phyloP scores from a whole-genome alignment of 1,140 invertebrate species.

The Aethina tumida region DNA sequence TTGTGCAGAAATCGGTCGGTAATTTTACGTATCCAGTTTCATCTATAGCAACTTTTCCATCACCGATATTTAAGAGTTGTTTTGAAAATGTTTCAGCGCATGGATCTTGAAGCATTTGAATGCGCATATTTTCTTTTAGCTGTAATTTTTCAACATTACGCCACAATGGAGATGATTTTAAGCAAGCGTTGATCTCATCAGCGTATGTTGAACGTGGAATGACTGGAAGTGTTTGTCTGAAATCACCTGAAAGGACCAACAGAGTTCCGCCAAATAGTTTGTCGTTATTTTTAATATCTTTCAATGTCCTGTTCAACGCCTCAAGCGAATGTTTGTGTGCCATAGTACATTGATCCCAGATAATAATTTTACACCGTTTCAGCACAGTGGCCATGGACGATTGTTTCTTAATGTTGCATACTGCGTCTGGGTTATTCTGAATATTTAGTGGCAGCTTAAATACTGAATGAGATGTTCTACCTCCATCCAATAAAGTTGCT shows the following conservation, averaged over 20 bases:
- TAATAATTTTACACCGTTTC: slow-evolving; percentile 17
- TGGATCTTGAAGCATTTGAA: slow-evolving; percentile 21
- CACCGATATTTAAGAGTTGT: slow-evolving; percentile 24
- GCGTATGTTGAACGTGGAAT: slow-evolving; percentile 33
- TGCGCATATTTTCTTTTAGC: slow-evolving; percentile 27
- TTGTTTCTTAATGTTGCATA: slow-evolving; percentile 23
- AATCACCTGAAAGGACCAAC: slow-evolving; percentile 18
- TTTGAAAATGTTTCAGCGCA: slow-evolving; percentile 21
- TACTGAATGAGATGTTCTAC: slow-evolving; percentile 33
- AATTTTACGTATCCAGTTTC: slow-evolving; percentile 17
- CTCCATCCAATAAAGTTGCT: slow-evolving; percentile 36
- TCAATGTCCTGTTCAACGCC: slow-evolving; percentile 22
- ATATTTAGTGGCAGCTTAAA: slow-evolving; percentile 31
- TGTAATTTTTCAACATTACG: slow-evolving; percentile 29
- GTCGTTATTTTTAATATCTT: slow-evolving; percentile 23
- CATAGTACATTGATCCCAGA: slow-evolving; percentile 27
- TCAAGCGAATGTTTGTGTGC: slow-evolving; percentile 25
- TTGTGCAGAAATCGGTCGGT: slow-evolving; percentile 14
- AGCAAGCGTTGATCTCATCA: slow-evolving; percentile 36
- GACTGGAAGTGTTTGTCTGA: slow-evolving; percentile 27
- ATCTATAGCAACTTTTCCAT: slow-evolving; percentile 15
- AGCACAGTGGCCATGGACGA: slow-evolving; percentile 22
- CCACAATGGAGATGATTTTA: slow-evolving; percentile 37
- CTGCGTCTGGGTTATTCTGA: slow-evolving; percentile 13
- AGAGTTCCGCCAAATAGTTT: slow-evolving; percentile 20